Evolutionary conservation across 1,140 invertebrate species (phyloP).

Genomic region (Trichogramma pretiosum): DNA sequence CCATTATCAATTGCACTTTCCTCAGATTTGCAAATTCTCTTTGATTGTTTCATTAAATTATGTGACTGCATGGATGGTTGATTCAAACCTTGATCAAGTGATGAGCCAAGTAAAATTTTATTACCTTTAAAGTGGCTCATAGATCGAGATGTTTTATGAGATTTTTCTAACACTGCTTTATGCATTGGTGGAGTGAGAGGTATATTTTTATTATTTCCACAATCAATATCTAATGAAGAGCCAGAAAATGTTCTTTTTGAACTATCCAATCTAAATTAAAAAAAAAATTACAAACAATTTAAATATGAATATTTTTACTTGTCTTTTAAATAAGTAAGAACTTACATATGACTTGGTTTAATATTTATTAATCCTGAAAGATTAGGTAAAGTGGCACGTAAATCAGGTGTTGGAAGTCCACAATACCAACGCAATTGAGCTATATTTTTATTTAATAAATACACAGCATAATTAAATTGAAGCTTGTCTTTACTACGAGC

Average conservation of each 20-base stretch:
- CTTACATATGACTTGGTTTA: conserved; percentile 38
- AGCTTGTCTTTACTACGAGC: conserved; percentile 63
- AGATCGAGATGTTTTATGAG: conserved; percentile 31
- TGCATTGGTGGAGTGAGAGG: conserved; percentile 35
- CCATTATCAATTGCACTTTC: conserved; percentile 41
- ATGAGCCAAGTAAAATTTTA: conserved; percentile 39
- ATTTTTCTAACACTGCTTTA: conserved; percentile 39
- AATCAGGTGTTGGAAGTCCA: conserved; percentile 58
- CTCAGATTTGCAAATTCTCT: conserved; percentile 42
- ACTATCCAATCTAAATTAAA: conserved; percentile 33
- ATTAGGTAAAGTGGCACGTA: conserved; percentile 67
- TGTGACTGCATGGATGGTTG: conserved; percentile 32
- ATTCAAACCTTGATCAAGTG: conserved; percentile 46
- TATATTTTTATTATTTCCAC: conserved; percentile 29
- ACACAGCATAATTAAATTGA: conserved; percentile 75
- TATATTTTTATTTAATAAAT: conserved; percentile 81
- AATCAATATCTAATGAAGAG: conserved; percentile 40
- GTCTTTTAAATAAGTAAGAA: conserved; percentile 11
- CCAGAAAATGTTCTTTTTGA: conserved; percentile 44
- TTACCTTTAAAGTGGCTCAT: conserved; percentile 35
- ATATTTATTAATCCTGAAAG: conserved; percentile 53
- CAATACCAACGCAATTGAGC: conserved; percentile 70
- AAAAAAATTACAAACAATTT: conserved; percentile 10
- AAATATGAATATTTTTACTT: background rate
- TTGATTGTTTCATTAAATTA: conserved; percentile 30